phyloP scores from a whole-genome alignment of 2,113 vertebrate genomes.

The Notechis scutatus region DNA sequence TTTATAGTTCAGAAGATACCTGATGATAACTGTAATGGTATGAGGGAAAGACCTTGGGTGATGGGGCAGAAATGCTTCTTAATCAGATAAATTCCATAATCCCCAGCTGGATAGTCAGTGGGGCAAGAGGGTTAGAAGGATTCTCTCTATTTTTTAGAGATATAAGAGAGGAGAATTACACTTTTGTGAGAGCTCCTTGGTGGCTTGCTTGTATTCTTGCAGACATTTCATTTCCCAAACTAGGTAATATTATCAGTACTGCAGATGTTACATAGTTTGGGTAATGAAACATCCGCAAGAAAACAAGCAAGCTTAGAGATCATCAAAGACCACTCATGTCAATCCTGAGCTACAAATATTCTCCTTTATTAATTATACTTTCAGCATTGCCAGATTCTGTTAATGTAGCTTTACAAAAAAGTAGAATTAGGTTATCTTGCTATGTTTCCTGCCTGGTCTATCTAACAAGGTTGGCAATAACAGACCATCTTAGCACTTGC shows the following conservation, averaged over 20 bases:
- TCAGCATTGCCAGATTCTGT: not conserved
- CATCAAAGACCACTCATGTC: not conserved
- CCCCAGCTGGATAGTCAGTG: not conserved
- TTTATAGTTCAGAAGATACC: slow-evolving; percentile 22
- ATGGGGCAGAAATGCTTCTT: not conserved
- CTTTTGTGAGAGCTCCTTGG: not conserved
- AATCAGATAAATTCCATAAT: not conserved
- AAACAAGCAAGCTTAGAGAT: not conserved
- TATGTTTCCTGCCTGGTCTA: not conserved
- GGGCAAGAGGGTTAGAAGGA: not conserved
- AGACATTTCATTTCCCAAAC: not conserved
- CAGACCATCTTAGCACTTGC: not conserved
- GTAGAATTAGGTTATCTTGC: not conserved
- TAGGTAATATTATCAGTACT: not conserved
- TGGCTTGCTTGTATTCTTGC: not conserved
- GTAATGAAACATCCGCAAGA: not conserved
- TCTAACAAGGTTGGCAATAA: not conserved
- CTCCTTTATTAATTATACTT: not conserved
- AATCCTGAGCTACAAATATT: not conserved
- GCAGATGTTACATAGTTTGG: not conserved
- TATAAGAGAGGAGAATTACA: not conserved
- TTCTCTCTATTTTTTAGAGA: not conserved
- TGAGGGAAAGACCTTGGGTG: not conserved
- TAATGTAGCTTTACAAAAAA: not conserved
- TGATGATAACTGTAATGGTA: not conserved